These are phyloP conservation scores for Stegastes partitus DNA, from an alignment of 2,113 vertebrate species.

Conservation along the genomic window DNA sequence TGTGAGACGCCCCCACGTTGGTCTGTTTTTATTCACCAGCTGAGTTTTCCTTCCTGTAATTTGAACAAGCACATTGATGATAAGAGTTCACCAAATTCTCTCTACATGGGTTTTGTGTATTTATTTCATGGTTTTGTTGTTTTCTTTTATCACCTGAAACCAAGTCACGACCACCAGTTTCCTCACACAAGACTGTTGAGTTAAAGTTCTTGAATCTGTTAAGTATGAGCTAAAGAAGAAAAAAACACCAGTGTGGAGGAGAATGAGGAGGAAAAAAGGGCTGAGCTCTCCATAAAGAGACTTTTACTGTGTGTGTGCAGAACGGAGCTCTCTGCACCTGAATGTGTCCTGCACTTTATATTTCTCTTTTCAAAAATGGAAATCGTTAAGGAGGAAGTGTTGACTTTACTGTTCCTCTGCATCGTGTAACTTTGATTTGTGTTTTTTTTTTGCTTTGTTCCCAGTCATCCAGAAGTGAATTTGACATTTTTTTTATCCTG, in stretches of 20 bases:
- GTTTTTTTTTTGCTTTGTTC: conserved; percentile 9
- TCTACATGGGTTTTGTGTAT: conserved; percentile 7
- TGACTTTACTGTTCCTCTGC: conserved; percentile 6
- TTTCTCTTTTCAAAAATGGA: conserved; percentile 68
- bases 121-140: neutral
- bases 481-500: neutral
- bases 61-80: neutral
- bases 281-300: conserved; percentile 58
- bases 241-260: conserved; percentile 2
- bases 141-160: conserved; percentile 16
- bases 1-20: neutral
- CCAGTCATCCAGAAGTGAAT: neutral
- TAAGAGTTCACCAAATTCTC: neutral
- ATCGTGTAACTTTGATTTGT: conserved; percentile 21
- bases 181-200: conserved; percentile 1
- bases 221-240: neutral
- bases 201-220: neutral
- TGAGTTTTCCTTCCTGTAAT: neutral
- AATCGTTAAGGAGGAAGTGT: conserved; percentile 12
- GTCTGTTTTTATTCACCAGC: too few species aligned
- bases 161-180: conserved; percentile 7
- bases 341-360: conserved; percentile 98
- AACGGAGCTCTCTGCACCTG: conserved; percentile 81
- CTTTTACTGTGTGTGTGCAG: conserved; percentile 76
- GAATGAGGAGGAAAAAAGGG: conserved; percentile 27